Conservation (phyloP, 1,140 invertebrate species). For the Pachypsylla venusta region DNA sequence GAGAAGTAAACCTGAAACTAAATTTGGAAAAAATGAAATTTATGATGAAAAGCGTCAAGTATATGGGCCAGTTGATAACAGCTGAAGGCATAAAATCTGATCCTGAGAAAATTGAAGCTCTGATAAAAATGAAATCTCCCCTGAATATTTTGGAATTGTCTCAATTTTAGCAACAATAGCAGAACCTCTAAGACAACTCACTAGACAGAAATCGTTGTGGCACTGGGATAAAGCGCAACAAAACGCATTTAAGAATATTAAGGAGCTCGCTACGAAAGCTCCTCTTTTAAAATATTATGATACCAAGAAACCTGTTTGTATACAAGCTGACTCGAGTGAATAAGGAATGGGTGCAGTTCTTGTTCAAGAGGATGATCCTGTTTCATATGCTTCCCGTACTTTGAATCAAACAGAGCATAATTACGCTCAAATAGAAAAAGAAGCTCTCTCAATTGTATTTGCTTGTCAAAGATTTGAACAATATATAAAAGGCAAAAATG, state of each 20-base stretch:
- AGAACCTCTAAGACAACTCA: slow-evolving; percentile 18
- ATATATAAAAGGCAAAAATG: slow-evolving; percentile 24
- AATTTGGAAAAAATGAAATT: slow-evolving; percentile 28
- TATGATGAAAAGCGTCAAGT: slow-evolving; percentile 20
- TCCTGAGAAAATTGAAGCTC: slow-evolving; percentile 28
- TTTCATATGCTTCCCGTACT: slow-evolving; percentile 28
- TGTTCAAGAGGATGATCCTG: slow-evolving; percentile 25
- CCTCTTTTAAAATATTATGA: slow-evolving; percentile 23
- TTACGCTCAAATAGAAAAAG: slow-evolving; percentile 28
- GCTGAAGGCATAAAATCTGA: slow-evolving; percentile 26
- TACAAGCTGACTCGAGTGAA: slow-evolving; percentile 26
- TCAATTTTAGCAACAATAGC: slow-evolving; percentile 17
- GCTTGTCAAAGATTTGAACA: slow-evolving; percentile 26
- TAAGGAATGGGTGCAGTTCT: slow-evolving; percentile 23
- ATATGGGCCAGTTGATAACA: slow-evolving; percentile 28
- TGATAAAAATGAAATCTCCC: slow-evolving; percentile 27
- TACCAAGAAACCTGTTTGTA: slow-evolving; percentile 17
- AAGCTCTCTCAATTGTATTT: slow-evolving; percentile 25
- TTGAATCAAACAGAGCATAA: slow-evolving; percentile 26
- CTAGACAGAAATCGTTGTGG: slow-evolving; percentile 17
- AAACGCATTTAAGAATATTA: slow-evolving; percentile 20
- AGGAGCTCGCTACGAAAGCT: slow-evolving; percentile 17
- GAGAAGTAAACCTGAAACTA: slow-evolving; percentile 26
- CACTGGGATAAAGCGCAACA: slow-evolving; percentile 17
- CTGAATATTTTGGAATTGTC: slow-evolving; percentile 25